Evolutionary conservation across 2,888 invertebrate species (phyloP), one percentile per base, ranked within the genome.

Genomic region (Nomada ferruginata): DNA sequence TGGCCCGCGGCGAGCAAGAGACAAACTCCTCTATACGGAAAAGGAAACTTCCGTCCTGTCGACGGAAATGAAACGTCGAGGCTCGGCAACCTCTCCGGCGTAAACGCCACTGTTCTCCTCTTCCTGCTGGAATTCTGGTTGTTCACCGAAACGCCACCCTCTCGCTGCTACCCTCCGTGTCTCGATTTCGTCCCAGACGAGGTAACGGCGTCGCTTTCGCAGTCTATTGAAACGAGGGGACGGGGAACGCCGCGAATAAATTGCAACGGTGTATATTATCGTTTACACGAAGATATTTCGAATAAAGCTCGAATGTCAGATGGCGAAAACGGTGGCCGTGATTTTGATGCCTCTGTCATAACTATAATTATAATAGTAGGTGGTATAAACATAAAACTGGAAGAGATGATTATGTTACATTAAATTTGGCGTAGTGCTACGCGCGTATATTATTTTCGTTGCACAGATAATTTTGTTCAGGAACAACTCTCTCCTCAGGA

Each of bases 31-130:
- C 70, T 81, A 76, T 83, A 85, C 82, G 80, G 79, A 82, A 66
- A 80, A 80, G 76, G 76, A 84, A 88, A 87, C 88, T 88, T 88
- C 87, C 87, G 85, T 87, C 85, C 85, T 86, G 83, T 83, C 75
- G 84, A 76, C 88, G 89, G 89, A 91, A 91, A 91, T 91, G 89
- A 90, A 91, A 89, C 85, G 86, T 86, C 88, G 85, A 84, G 85
- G 74, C 79, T 64, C 81, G 79, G 74, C 79, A 79, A 85, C 76
- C 86, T 86, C 86, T 86, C 75, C 73, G 79, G 81, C 79, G 82
- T 86, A 86, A 86, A 87, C 79, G 80, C 65, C 61, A 82, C 55
- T 76, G 79, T 86, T 84, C 75, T 75, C 76, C 70, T 61, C 70
- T 76, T 84, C 76, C 70, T 82, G 71, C 60, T 57, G 82, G 71